phyloP scores from a whole-genome alignment of 2,113 vertebrate genomes.

The Aviceda subcristata region DNA sequence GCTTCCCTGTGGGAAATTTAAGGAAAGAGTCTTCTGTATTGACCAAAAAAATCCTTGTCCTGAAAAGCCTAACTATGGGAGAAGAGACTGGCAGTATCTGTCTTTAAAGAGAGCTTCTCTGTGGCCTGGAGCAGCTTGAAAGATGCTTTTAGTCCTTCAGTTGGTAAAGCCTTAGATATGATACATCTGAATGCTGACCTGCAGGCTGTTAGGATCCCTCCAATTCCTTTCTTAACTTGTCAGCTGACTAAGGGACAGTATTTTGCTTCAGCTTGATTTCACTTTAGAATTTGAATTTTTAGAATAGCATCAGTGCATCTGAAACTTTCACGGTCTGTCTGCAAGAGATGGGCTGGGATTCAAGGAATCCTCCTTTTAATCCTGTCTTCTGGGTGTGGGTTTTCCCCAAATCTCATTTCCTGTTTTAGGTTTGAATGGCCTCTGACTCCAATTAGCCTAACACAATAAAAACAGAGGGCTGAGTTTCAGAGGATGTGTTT shows the following conservation, averaged over 20 bases:
- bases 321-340: background rate
- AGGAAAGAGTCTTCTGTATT: background rate
- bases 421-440: background rate
- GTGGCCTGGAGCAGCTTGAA: background rate
- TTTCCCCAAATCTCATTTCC: constrained; percentile 1
- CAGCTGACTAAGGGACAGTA: background rate
- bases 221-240: background rate
- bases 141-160: background rate
- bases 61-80: background rate
- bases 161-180: background rate
- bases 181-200: background rate
- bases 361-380: background rate
- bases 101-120: background rate
- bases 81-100: background rate
- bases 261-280: background rate
- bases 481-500: background rate
- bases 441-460: background rate
- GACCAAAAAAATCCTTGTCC: background rate
- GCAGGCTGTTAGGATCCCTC: background rate
- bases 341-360: background rate
- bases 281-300: background rate
- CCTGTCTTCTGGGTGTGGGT: background rate
- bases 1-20: background rate
- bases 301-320: background rate
- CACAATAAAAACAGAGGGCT: background rate